Percentiles rank a stretch among this genome's conserved stretches.
Conservation (phyloP, 2,113 vertebrate species). For the Budorcas taxicolor region DNA sequence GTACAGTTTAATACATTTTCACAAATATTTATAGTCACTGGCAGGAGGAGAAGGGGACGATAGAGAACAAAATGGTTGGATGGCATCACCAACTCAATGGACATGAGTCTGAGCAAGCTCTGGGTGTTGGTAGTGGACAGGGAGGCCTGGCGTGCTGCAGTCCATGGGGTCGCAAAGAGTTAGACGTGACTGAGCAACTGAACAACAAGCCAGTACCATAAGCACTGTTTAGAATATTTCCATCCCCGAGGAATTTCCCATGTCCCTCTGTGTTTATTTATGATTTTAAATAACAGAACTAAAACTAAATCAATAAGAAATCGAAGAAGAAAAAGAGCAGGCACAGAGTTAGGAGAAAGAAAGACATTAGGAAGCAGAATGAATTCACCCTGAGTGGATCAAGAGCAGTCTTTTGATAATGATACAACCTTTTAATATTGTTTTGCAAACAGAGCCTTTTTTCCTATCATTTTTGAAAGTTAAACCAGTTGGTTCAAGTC, state of each 20-base stretch:
- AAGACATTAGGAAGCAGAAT: not conserved
- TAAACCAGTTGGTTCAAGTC: not conserved
- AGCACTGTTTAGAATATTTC: not conserved
- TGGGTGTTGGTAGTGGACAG: not conserved
- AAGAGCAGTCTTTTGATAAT: not conserved
- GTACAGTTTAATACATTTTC: not conserved
- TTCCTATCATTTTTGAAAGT: not conserved
- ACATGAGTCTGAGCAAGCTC: not conserved
- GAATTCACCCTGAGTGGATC: not conserved
- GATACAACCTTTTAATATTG: not conserved
- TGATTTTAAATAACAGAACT: not conserved
- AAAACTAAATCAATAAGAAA: not conserved
- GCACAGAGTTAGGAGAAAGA: not conserved
- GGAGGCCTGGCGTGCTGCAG: rapidly evolving
- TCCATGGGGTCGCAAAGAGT: not conserved
- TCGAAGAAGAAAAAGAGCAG: not conserved
- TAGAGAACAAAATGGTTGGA: not conserved
- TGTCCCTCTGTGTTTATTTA: not conserved
- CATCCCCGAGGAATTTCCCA: not conserved
- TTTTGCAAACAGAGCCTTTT: not conserved
- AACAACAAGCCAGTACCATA: not conserved
- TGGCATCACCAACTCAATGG: not conserved
- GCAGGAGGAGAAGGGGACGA: not conserved
- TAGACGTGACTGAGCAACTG: not conserved
- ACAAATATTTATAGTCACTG: not conserved